phyloP scores from a whole-genome alignment of 2,113 vertebrate genomes.

The Cephalopholis sonnerati region DNA sequence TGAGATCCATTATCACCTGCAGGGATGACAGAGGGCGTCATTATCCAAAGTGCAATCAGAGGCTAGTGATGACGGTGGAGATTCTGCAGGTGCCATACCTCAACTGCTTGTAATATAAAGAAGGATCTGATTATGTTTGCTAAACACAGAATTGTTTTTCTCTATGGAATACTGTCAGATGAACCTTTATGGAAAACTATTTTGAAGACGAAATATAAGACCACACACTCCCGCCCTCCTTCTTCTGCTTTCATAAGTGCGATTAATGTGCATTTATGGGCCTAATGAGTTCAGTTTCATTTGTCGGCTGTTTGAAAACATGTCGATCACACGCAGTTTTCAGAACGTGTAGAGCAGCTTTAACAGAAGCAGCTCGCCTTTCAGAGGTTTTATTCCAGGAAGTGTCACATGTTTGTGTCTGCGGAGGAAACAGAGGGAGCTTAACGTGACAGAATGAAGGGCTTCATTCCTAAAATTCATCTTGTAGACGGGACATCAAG shows the following conservation, averaged over 20 bases:
- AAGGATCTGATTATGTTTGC: conserved; percentile 24
- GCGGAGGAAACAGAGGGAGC: background rate
- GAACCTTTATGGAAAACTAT: conserved; percentile 27
- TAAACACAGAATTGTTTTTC: conserved; percentile 22
- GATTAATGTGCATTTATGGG: conserved; percentile 65
- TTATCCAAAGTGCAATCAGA: conserved; percentile 62
- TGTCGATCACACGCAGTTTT: conserved; percentile 11
- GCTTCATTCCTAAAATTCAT: background rate
- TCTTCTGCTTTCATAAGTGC: conserved; percentile 57
- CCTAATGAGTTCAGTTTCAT: conserved; percentile 31
- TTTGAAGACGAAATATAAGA: conserved; percentile 25
- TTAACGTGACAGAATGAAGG: conserved; percentile 12
- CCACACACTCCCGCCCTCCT: background rate
- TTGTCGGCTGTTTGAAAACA: conserved; percentile 17
- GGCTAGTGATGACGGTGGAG: background rate
- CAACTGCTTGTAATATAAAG: conserved; percentile 26
- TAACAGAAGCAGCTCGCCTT: background rate
- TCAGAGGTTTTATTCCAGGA: background rate
- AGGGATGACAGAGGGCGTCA: conserved; percentile 43
- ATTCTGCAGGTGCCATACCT: conserved; percentile 52
- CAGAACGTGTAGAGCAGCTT: background rate
- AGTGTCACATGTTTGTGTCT: background rate
- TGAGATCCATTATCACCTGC: conserved; percentile 62
- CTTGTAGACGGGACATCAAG: background rate
- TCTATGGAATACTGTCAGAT: conserved; percentile 16